Evolutionary conservation across 2,113 vertebrate species (phyloP).

Genomic region (Alethe castanea): DNA sequence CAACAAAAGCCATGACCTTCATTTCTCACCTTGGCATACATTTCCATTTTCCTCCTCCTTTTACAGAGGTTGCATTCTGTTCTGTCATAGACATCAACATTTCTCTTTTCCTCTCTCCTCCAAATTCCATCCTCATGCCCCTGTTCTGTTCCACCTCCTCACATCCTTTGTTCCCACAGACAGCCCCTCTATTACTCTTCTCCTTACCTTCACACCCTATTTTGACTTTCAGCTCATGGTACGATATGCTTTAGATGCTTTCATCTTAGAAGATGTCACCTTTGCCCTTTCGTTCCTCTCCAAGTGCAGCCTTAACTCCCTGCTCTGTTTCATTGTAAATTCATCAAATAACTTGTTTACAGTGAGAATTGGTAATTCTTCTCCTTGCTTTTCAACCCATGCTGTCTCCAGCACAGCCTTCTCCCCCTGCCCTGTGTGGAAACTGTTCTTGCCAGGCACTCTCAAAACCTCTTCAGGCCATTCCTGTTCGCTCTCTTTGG

Average conservation of each 20-base stretch:
- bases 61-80: background rate
- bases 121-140: background rate
- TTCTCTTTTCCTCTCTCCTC: background rate
- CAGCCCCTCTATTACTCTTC: background rate
- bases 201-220: background rate
- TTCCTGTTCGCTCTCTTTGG: background rate
- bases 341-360: background rate
- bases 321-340: conserved; percentile 10
- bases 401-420: background rate
- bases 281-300: background rate
- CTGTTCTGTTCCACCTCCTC: background rate
- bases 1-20: background rate
- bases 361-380: background rate
- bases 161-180: background rate
- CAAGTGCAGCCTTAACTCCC: background rate
- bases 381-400: background rate
- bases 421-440: background rate
- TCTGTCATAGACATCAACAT: background rate
- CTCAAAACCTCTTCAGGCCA: background rate
- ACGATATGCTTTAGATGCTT: background rate
- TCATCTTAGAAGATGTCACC: background rate
- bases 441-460: background rate
- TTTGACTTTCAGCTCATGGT: background rate
- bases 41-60: background rate
- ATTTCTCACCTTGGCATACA: background rate